Evolutionary conservation across 1,140 invertebrate species (phyloP).

Genomic region (Plutomurus gul): DNA sequence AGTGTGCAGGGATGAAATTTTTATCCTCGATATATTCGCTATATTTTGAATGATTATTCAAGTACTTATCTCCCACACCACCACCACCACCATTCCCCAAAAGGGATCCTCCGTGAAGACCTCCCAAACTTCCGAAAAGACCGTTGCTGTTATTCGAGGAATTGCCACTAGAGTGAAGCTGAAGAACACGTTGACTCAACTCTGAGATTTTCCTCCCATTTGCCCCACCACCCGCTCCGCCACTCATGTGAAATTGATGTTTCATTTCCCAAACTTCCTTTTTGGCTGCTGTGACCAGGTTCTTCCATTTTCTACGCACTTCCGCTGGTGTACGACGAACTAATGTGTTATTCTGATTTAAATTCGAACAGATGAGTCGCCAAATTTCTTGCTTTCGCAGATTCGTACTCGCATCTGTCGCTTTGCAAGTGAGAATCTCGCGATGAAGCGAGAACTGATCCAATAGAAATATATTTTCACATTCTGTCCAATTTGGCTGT

Average conservation of each 20-base stretch:
- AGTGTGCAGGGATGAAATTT: conserved; percentile 40
- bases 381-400: conserved; percentile 53
- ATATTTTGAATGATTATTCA: conserved; percentile 21
- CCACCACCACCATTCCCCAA: not conserved
- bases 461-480: conserved; percentile 52
- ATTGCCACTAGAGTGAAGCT: conserved; percentile 48
- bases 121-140: not conserved
- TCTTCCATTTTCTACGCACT: conserved; percentile 54
- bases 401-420: conserved; percentile 53
- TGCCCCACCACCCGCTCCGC: conserved; percentile 23
- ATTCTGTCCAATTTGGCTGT: conserved; percentile 54
- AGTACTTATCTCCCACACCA: conserved; percentile 27
- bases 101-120: not conserved
- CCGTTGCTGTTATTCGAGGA: not conserved
- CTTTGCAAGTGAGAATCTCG: conserved; percentile 53
- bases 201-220: conserved; percentile 49
- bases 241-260: conserved; percentile 51
- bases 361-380: conserved; percentile 52
- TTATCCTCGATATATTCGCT: conserved; percentile 4
- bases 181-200: conserved; percentile 52
- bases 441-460: conserved; percentile 52
- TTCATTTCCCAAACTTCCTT: conserved; percentile 53
- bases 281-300: conserved; percentile 53
- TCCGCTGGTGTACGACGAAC: conserved; percentile 53
- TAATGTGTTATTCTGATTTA: conserved; percentile 50